Evolutionary conservation across 2,888 invertebrate species (phyloP).

Genomic region (Lycocerus yunnanus): DNA sequence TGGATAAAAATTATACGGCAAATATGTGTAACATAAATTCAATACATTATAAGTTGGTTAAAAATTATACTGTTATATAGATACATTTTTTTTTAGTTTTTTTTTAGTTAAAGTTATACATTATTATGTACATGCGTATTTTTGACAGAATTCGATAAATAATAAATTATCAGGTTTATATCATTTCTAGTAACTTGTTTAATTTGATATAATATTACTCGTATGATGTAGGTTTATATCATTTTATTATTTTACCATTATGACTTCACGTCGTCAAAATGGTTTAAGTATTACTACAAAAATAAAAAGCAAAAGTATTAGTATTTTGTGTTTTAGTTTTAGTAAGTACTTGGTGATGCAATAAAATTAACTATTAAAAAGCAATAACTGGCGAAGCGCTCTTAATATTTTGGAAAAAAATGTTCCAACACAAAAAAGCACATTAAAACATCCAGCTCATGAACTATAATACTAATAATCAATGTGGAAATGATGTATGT

Average conservation of each 20-base stretch:
- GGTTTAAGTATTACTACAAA: neutral
- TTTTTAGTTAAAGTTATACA: too few species aligned
- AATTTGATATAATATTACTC: neutral
- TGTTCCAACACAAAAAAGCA: constrained; percentile 7
- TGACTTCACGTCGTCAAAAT: neutral
- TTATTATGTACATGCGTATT: too few species aligned
- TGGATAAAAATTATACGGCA: neutral
- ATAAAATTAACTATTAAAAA: neutral
- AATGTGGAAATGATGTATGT: constrained; percentile 11
- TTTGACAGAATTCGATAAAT: too few species aligned
- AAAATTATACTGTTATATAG: neutral
- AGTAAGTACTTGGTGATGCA: neutral
- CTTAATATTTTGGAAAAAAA: neutral
- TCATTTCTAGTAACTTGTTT: neutral
- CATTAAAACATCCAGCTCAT: constrained; percentile 6
- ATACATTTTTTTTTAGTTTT: too few species aligned
- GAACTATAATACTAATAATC: constrained; percentile 6
- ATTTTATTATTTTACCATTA: neutral
- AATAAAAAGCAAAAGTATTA: neutral
- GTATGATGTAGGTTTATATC: neutral
- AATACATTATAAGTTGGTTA: neutral
- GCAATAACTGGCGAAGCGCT: neutral
- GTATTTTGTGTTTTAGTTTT: neutral
- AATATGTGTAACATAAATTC: neutral
- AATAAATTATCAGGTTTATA: neutral